phyloP scores from a whole-genome alignment of 2,797 vertebrate genomes.

The Dromococcyx pavoninus region DNA sequence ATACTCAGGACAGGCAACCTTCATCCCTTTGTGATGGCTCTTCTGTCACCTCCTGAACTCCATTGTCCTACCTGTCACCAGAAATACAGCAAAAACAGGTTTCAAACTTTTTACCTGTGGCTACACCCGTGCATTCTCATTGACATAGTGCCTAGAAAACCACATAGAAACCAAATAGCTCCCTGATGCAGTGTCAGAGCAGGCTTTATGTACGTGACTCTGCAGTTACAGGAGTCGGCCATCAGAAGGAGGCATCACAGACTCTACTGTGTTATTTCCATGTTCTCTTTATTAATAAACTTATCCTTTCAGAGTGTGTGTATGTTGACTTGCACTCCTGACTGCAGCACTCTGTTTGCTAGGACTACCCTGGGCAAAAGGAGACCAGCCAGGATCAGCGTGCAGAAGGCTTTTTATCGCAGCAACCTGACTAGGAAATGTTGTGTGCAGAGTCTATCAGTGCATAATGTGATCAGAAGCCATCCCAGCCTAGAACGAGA shows the following conservation, averaged over 20 bases:
- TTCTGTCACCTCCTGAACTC: background rate
- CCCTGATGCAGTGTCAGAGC: background rate
- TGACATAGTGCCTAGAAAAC: background rate
- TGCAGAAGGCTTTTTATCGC: background rate
- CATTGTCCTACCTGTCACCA: background rate
- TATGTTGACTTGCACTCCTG: background rate
- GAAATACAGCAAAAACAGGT: background rate
- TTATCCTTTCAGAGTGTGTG: background rate
- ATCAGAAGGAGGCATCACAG: background rate
- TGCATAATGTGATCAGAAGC: background rate
- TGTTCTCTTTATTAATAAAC: background rate
- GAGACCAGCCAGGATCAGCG: slow-evolving; percentile 9
- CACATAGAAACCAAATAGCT: background rate
- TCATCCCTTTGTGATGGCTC: background rate
- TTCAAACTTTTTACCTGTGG: background rate
- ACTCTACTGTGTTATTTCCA: background rate
- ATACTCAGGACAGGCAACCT: background rate
- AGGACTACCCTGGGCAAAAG: slow-evolving; percentile 9
- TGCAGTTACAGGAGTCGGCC: background rate
- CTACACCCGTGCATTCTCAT: background rate
- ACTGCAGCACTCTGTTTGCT: background rate
- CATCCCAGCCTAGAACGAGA: background rate
- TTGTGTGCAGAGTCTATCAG: background rate
- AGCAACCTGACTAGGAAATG: background rate
- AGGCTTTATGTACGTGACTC: background rate